phyloP scores from a whole-genome alignment of 2,113 vertebrate species.

The Cygnus buccinator region DNA sequence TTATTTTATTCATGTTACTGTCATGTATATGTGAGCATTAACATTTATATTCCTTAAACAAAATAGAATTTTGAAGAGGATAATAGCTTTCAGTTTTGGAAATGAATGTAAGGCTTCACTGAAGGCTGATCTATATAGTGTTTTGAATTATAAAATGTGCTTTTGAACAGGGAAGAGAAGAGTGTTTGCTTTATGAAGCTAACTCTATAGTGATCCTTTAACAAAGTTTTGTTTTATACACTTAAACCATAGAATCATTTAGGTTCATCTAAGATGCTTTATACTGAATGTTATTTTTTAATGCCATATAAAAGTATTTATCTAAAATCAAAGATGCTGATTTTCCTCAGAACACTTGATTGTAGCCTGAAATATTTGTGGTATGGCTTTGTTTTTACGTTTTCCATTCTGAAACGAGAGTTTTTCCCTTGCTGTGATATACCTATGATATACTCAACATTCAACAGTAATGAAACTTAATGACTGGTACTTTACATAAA shows the following conservation, averaged over 20 bases:
- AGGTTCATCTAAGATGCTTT: background rate
- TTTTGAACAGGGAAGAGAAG: slow-evolving; percentile 11
- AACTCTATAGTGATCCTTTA: slow-evolving; percentile 22
- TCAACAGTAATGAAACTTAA: background rate
- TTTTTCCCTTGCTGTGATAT: background rate
- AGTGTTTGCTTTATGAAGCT: slow-evolving; percentile 22
- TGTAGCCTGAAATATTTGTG: background rate
- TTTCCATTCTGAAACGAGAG: background rate
- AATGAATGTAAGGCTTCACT: background rate
- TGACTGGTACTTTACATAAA: background rate
- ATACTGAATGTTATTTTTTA: background rate
- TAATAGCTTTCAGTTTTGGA: background rate
- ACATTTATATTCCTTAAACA: background rate
- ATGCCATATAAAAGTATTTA: background rate
- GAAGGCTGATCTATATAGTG: background rate
- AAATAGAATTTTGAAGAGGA: background rate
- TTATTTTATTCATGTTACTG: background rate
- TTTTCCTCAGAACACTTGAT: background rate
- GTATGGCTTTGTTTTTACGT: background rate
- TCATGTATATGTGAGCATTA: background rate
- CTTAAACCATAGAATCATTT: background rate
- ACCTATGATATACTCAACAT: background rate
- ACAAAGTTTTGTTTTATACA: background rate
- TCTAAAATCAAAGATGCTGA: slow-evolving; percentile 4
- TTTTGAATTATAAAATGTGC: background rate